Conservation (phyloP, 2,888 invertebrate species). For the Amphipyra berbera region DNA sequence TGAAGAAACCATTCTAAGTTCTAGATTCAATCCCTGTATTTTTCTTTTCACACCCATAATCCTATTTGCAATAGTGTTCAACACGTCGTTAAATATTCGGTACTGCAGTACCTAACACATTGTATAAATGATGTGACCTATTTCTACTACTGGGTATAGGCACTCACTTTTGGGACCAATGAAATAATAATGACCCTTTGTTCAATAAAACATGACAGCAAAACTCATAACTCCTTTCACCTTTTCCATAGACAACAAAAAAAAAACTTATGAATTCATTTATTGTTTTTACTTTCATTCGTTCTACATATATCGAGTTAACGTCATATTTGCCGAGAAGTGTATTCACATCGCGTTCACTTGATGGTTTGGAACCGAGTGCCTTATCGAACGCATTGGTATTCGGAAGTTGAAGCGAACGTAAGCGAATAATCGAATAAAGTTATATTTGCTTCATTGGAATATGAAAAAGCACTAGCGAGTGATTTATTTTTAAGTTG, state of each 20-base stretch:
- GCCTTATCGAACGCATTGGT: constrained; percentile 54
- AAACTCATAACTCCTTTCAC: neutral
- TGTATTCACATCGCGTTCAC: constrained; percentile 54
- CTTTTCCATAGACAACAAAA: neutral
- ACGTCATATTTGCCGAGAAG: constrained; percentile 5
- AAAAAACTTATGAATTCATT: neutral
- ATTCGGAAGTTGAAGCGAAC: constrained; percentile 48
- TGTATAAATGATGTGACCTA: too few species aligned
- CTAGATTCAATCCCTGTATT: too few species aligned
- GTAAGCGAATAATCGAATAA: constrained; percentile 55
- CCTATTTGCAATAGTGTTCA: too few species aligned
- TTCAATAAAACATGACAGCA: neutral
- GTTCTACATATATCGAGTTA: constrained; percentile 19
- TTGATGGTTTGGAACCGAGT: constrained; percentile 44
- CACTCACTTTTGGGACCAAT: too few species aligned
- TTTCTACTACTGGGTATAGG: too few species aligned
- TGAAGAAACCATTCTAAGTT: too few species aligned
- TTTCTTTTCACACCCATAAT: too few species aligned
- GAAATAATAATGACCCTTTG: too few species aligned
- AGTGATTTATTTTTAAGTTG: constrained; percentile 32
- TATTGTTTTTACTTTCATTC: constrained; percentile 24
- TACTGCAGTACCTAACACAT: too few species aligned
- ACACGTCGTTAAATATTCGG: too few species aligned
- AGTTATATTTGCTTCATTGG: constrained; percentile 47
- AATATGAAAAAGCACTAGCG: constrained; percentile 43